Evolutionary conservation across 2,113 vertebrate species (phyloP), one percentile per base, ranked within the genome.

Genomic region (Catharus minimus): DNA sequence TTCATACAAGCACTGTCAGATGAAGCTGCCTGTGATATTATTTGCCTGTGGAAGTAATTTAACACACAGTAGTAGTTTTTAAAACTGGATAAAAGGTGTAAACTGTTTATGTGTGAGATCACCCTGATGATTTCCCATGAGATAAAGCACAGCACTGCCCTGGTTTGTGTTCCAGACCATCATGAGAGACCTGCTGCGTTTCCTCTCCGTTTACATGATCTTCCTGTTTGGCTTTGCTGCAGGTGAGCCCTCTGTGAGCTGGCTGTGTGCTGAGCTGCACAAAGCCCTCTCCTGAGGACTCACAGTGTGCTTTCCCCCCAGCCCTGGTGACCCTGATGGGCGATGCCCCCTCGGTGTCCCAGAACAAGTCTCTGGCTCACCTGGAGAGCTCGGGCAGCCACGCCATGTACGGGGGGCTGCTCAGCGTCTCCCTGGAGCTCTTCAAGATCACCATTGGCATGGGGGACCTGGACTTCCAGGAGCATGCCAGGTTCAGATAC

Each of bases 391-490:
- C 49, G 1, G 86, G 90, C 6, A 71, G 38, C 12, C 97, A 97
- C 9, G 92, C 91, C 33, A 95, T 82, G 6, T 99, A 97, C 11
- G 77, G 90, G 0, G 97, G 96, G 81, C 97, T 99, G 90, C 87
- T 97, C 64, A 98, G 97, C 3, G 98, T 99, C 46, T 98, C 97
- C 14, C 60, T 99, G 97, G 97, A 99, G 96, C 98, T 99, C 89
- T 99, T 99, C 97, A 99, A 99, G 95, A 99, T 99, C 97, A 99
- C 99, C 87, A 99, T 99, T 1, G 99, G 99, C 75, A 99, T 99
- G 98, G 99, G 99, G 0, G 98, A 99, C 97, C 98, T 99, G 98
- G 98, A 99, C 61, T 99, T 99, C 96, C 98, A 98, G 4, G 97
- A 98, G 43, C 69, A 98, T 5, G 97, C 98, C 96, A 92, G 97